Conservation (phyloP, 2,113 vertebrate genomes). For the Daphoenositta chrysoptera region DNA sequence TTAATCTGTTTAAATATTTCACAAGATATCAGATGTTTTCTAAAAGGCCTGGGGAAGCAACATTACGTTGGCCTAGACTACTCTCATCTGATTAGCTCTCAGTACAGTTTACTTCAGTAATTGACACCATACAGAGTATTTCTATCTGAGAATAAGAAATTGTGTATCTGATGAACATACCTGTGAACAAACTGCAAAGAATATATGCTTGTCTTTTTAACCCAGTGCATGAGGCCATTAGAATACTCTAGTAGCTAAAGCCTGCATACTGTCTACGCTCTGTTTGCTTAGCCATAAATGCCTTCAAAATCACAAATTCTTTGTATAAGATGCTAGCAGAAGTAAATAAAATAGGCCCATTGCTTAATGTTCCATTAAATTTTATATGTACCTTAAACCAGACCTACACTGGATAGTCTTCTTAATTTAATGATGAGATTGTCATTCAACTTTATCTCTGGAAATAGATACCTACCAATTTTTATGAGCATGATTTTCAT, state of each 20-base stretch:
- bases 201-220: neutral
- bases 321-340: neutral
- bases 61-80: neutral
- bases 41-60: neutral
- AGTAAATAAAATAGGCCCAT: neutral
- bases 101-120: neutral
- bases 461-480: neutral
- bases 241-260: neutral
- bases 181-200: neutral
- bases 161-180: neutral
- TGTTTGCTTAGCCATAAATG: neutral
- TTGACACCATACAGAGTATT: neutral
- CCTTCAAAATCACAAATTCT: neutral
- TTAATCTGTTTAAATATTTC: neutral
- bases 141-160: neutral
- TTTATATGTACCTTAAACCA: neutral
- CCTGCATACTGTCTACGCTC: neutral
- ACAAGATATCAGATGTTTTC: neutral
- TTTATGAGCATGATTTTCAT: neutral
- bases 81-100: neutral
- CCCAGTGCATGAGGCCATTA: neutral
- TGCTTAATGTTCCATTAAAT: neutral
- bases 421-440: neutral
- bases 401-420: neutral
- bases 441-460: neutral